Base-by-base conservation (phyloP, 1,140 invertebrate species). In the Magallana gigas region DNA sequence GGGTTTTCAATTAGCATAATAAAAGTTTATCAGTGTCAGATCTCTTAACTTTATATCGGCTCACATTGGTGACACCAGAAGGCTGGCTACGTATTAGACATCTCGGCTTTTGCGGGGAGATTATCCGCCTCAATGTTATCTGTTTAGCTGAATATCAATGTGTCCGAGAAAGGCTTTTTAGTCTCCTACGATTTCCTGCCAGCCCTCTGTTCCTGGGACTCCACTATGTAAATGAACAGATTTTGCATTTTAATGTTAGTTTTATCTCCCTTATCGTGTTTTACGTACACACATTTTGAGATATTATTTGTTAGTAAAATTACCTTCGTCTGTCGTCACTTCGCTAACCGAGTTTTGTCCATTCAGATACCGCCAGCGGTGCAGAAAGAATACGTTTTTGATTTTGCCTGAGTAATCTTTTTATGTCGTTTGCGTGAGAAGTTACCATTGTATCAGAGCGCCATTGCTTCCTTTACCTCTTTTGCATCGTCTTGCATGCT, bases 191-290 rank as follows among this genome's bases (percentile, higher is more conserved):
- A 71, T 71, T 71, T 71, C 64, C 64, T 71, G 64, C 7, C 64
- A 8, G 64, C 9, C 64, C 23, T 4, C 64, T 11, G 64, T 18
- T 23, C 11, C 3, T n/a, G 64, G 18, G 18, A 9, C 18, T 18
- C 64, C 9, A 71, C 64, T 71, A 29, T 71, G 64, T 23, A 71
- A 71, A 71, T 23, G 64, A 71, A 11, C 6, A 71, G 11, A 23
- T 23, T 71, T 71, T 71, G 64, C 64, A 71, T 71, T 23, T 71
- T 71, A 71, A 71, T 71, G 64, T 71, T 71, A 23, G 64, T 29
- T 71, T 71, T 71, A 71, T 71, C 64, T 71, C 18, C 1, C 29
- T 23, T 9, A 6, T 23, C 29, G 18, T 71, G 23, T 71, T 71
- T 71, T 71, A 71, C 64, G 7, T 23, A 71, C 3, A 71, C n/a